Conservation (phyloP, 2,797 vertebrate genomes). For the Microtus obscurus region DNA sequence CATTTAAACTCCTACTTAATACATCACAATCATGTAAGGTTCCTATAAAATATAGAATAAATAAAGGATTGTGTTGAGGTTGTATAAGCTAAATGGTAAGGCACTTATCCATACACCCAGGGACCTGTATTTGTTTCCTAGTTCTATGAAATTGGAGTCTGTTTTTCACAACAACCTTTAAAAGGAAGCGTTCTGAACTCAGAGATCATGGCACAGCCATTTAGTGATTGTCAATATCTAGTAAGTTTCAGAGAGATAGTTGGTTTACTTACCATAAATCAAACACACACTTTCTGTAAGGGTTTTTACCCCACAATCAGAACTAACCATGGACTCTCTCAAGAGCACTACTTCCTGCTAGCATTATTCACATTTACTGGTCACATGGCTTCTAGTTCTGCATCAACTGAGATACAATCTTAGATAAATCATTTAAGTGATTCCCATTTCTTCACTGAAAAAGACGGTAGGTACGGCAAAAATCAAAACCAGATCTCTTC, state of each 20-base stretch:
- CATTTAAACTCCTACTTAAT: background rate
- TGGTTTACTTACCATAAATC: background rate
- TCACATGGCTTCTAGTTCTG: background rate
- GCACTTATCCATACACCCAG: background rate
- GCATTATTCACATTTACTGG: background rate
- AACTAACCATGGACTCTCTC: background rate
- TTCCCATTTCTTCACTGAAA: background rate
- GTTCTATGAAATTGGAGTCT: background rate
- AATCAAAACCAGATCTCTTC: background rate
- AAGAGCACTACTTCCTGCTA: background rate
- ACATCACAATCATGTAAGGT: background rate
- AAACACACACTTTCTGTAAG: background rate
- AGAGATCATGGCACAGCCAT: background rate
- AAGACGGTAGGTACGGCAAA: background rate
- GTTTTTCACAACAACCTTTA: background rate
- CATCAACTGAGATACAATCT: background rate
- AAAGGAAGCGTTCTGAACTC: background rate
- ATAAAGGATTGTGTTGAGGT: background rate
- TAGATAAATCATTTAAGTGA: background rate
- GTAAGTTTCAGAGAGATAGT: background rate
- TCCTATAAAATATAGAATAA: background rate
- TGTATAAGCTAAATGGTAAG: background rate
- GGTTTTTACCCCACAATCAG: background rate
- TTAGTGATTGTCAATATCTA: background rate
- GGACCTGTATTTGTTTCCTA: background rate